Conservation (phyloP, 2,888 invertebrate species). For the Sinopyrophorus schimmeli region DNA sequence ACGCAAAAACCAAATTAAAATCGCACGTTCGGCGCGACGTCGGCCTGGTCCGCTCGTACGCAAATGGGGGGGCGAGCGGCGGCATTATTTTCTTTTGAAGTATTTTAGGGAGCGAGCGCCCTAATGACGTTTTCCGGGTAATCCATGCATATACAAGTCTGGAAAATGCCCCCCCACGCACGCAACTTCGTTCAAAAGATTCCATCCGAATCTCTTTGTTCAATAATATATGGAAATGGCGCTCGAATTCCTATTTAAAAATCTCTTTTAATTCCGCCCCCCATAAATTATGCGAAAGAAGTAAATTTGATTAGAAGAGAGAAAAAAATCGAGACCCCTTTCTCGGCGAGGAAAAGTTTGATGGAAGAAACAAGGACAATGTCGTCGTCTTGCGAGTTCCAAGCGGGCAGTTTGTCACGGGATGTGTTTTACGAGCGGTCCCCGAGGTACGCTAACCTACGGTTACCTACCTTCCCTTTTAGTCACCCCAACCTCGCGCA, state of each 20-base stretch:
- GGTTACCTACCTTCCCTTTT: constrained; percentile 56
- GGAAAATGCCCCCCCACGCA: constrained; percentile 29
- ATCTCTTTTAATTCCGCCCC: constrained; percentile 8
- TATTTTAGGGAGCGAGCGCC: constrained; percentile 48
- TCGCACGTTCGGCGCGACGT: constrained; percentile 4
- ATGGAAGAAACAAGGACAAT: constrained; percentile 25
- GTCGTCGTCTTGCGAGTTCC: constrained; percentile 28
- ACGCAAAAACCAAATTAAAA: constrained; percentile 17
- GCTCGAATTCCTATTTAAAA: constrained; percentile 6
- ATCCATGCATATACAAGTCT: constrained; percentile 53
- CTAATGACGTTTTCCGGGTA: constrained; percentile 53
- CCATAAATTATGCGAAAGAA: too few species aligned
- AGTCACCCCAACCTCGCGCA: constrained; percentile 43
- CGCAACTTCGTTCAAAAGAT: constrained; percentile 36
- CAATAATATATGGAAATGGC: constrained; percentile 23
- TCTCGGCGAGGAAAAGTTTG: constrained; percentile 17
- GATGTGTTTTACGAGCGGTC: constrained; percentile 56
- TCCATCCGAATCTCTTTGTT: constrained; percentile 26
- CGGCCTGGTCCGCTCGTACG: constrained; percentile 29
- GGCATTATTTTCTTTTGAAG: constrained; percentile 48
- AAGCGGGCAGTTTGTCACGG: constrained; percentile 51
- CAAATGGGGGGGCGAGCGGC: constrained; percentile 32
- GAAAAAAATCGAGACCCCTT: constrained; percentile 17
- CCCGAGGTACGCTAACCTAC: constrained; percentile 56
- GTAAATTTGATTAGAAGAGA: neutral